These are phyloP conservation scores for Chelidonichthys spinosus DNA, from an alignment of 2,797 vertebrate genomes.

Conservation along the genomic window DNA sequence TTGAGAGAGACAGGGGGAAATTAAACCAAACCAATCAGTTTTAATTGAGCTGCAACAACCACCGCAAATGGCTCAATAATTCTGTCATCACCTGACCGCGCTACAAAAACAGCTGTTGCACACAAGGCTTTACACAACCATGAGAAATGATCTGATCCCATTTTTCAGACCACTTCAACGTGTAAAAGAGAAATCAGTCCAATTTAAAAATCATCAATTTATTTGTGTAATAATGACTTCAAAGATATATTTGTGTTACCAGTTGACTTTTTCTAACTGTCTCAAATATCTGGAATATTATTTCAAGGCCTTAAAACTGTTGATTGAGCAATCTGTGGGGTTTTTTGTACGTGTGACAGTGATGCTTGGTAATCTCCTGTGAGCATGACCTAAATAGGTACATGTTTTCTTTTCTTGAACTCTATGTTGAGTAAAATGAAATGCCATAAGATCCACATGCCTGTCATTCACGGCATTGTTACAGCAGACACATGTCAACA, in stretches of 20 bases:
- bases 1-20: background rate
- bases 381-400: background rate
- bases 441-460: background rate
- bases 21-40: background rate
- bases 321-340: background rate
- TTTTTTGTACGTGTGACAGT: background rate
- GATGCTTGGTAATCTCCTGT: background rate
- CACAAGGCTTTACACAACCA: background rate
- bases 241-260: background rate
- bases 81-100: background rate
- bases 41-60: background rate
- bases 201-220: background rate
- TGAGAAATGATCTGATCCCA: background rate
- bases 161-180: background rate
- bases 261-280: background rate
- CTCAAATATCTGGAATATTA: background rate
- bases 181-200: background rate
- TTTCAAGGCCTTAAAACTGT: background rate
- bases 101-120: background rate
- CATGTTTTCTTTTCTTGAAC: background rate
- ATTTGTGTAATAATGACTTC: background rate
- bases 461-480: background rate
- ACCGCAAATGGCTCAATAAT: background rate
- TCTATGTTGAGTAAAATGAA: background rate
- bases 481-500: conserved; percentile 9